A percentile compares a stretch with the other conserved stretches of the same genome.
Evolutionary conservation across 92 coral and sea anemone genomes (phyloP).

Genomic region (Nematostella vectensis): DNA sequence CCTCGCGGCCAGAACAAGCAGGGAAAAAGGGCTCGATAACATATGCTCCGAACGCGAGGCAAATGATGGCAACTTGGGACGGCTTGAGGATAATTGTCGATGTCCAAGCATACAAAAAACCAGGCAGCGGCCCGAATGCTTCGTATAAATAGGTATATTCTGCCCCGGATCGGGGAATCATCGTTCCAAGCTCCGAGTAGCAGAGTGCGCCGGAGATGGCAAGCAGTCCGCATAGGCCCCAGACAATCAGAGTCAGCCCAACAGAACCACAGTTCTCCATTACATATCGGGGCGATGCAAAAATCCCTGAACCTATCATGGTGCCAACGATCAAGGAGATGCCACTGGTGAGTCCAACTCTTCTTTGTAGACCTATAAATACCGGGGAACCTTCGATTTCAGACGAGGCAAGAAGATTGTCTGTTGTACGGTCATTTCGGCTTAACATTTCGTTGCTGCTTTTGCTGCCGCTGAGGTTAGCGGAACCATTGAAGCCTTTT

Average conservation of each 20-base stretch:
- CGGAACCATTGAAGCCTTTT: no score
- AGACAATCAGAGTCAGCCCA: slow-evolving; percentile 83
- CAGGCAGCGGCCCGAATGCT: slow-evolving; percentile 73
- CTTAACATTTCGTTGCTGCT: slow-evolving; percentile 11
- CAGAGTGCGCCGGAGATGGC: slow-evolving; percentile 84
- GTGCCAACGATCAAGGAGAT: slow-evolving; percentile 85
- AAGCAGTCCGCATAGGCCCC: slow-evolving; percentile 83
- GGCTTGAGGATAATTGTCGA: slow-evolving; percentile 90
- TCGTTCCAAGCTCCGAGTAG: slow-evolving; percentile 86
- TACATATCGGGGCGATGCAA: slow-evolving; percentile 94
- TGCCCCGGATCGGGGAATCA: slow-evolving; percentile 82
- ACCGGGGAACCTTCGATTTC: not conserved
- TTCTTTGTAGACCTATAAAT: slow-evolving; percentile 57
- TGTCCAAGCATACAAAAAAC: slow-evolving; percentile 88
- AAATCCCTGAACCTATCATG: slow-evolving; percentile 92
- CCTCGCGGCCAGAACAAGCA: slow-evolving; percentile 61
- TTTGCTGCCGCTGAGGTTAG: no score
- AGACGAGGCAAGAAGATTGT: slow-evolving; percentile 24
- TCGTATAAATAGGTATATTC: slow-evolving; percentile 73
- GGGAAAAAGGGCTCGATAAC: slow-evolving; percentile 91
- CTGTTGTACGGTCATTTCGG: slow-evolving; percentile 39
- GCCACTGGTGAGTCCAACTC: slow-evolving; percentile 84
- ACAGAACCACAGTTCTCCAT: slow-evolving; percentile 81
- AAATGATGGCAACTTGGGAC: slow-evolving; percentile 87
- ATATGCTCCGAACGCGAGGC: slow-evolving; percentile 91